Conservation (phyloP, 2,113 vertebrate genomes). For the Pedetes capensis region DNA sequence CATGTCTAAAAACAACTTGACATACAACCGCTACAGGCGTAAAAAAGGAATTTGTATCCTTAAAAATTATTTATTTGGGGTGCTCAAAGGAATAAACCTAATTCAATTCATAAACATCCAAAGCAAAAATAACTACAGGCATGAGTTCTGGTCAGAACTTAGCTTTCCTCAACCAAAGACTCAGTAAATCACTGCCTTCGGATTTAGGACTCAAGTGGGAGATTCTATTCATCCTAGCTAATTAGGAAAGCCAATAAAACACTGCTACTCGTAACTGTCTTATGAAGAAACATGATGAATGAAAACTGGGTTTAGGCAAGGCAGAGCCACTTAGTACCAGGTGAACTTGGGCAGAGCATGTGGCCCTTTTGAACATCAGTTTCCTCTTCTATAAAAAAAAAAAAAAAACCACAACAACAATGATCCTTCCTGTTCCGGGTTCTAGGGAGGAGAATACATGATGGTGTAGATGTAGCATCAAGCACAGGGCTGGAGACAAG, state of each 20-base stretch:
- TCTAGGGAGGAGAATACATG: background rate
- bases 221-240: background rate
- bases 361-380: background rate
- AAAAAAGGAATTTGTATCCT: background rate
- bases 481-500: background rate
- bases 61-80: background rate
- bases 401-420: no score
- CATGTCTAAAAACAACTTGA: background rate
- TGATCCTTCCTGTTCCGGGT: background rate
- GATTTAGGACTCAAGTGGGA: background rate
- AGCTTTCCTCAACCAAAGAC: background rate
- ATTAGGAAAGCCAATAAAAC: conserved; percentile 15
- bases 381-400: background rate
- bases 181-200: background rate
- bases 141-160: background rate
- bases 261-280: background rate
- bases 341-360: background rate
- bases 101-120: background rate
- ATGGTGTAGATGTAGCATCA: rapidly evolving
- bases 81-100: background rate
- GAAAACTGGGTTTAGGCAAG: background rate
- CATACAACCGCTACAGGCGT: background rate
- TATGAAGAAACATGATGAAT: background rate
- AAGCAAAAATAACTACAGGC: conserved; percentile 22
- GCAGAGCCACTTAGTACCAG: background rate